Percentiles rank a stretch among this genome's conserved stretches.
phyloP scores from a whole-genome alignment of 30 jellyfish, hydroid and myxozoan species.

The Aurelia aurita complex sp. Pacific region DNA sequence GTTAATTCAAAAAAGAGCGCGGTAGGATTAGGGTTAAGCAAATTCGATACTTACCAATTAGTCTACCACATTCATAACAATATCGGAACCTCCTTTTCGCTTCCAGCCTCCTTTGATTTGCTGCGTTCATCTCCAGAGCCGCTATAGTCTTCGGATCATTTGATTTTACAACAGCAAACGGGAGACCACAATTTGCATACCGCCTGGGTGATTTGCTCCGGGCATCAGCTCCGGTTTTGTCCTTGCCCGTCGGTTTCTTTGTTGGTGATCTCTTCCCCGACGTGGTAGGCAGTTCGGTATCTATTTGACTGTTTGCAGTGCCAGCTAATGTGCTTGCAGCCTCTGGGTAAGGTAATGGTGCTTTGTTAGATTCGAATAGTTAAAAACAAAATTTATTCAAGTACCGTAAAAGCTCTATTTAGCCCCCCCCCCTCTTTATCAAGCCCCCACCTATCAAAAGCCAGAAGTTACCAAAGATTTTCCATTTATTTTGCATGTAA shows the following conservation, averaged over 20 bases:
- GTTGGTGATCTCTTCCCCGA: conserved; percentile 17
- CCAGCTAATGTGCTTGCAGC: background rate
- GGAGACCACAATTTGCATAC: conserved; percentile 68
- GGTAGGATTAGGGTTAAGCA: too few relatives aligned
- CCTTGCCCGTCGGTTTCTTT: conserved; percentile 17
- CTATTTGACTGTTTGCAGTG: background rate
- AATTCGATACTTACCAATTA: conserved; percentile 43
- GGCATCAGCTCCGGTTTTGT: background rate
- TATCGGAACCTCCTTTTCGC: conserved; percentile 78
- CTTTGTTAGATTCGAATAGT: too few relatives aligned
- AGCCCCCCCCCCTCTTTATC: too few relatives aligned
- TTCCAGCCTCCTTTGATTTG: conserved; percentile 61
- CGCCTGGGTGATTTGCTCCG: conserved; percentile 42
- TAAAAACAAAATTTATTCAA: too few relatives aligned
- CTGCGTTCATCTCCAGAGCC: conserved; percentile 61
- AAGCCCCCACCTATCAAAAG: too few relatives aligned
- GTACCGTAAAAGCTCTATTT: too few relatives aligned
- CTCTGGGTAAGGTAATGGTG: background rate
- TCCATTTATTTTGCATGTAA: too few relatives aligned
- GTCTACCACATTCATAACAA: conserved; percentile 91
- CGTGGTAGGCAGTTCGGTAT: background rate
- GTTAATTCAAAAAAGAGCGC: too few relatives aligned
- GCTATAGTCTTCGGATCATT: conserved; percentile 50
- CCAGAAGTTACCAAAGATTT: too few relatives aligned
- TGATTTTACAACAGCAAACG: conserved; percentile 59